phyloP scores from a whole-genome alignment of 2,797 vertebrate genomes.

The Peromyscus attwateri region DNA sequence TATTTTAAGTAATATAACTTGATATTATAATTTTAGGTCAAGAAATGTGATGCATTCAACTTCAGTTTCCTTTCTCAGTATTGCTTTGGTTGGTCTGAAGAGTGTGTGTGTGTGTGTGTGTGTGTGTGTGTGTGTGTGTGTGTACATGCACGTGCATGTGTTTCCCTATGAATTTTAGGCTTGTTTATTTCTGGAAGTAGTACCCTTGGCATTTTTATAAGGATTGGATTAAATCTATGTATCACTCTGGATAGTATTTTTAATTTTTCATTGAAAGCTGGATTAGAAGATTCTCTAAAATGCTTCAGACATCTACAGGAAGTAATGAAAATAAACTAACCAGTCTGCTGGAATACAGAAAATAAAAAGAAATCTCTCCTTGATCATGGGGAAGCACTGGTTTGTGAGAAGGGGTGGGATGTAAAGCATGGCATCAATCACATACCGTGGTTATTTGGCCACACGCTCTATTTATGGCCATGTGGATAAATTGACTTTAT shows the following conservation, averaged over 20 bases:
- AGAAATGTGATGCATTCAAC: neutral
- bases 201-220: neutral
- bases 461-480: conserved; percentile 25
- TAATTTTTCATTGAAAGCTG: conserved; percentile 37
- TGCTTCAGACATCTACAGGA: conserved; percentile 53
- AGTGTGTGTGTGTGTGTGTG: neutral
- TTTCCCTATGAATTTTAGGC: neutral
- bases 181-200: conserved; percentile 1
- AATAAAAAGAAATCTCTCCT: conserved; percentile 32
- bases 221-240: neutral
- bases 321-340: conserved; percentile 43
- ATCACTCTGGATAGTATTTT: neutral
- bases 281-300: conserved; percentile 28
- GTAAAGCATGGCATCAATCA: conserved; percentile 41
- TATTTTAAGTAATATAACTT: neutral
- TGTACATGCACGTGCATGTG: neutral
- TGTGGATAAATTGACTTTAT: conserved; percentile 22
- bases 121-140: neutral
- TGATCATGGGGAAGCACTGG: neutral
- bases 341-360: neutral
- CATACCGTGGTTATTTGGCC: neutral
- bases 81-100: neutral
- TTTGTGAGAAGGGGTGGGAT: neutral
- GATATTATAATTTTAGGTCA: neutral
- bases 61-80: neutral